Base-by-base conservation (phyloP, 2,888 invertebrate species). In the Carcina quercana region DNA sequence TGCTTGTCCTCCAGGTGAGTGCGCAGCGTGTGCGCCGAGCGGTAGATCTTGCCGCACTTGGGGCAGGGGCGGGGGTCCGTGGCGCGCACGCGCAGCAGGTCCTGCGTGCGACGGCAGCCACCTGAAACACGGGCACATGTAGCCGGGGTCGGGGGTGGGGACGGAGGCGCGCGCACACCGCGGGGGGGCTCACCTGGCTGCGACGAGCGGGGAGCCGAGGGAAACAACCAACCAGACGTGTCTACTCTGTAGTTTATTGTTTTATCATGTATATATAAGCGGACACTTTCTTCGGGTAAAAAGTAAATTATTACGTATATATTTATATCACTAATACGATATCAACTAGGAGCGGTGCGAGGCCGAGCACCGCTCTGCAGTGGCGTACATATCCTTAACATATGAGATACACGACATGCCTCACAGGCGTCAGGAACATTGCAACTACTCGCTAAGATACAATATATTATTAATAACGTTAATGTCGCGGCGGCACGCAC, bases 1-100 rank as follows among this genome's bases (percentile, higher is more conserved):
- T 96, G 96, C 65, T 96, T 96, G 68, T 96, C 96, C 71, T 96
- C 96, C 43, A 96, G 86, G 72, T 96, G 96, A 15, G 96, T 96
- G 43, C 95, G 87, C 50, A 96, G 83, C 8, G 96, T 96, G 76
- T 96, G 96, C 11, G 96, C 95, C 15, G 95, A 95, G 40, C 95
- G 87, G 76, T 95, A 95, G 62, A 95, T 95, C 85, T 95, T 95
- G 25, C 95, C 95, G 68, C 96, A 96, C 64, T 96, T 95, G 8
- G 95, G 95, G 65, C 96, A 96, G 2, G 95, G 96, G 25, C 96
- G 86, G 1, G 95, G 96, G 79, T 96, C 96, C 13, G 95, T 96
- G 6, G 96, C 96, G 57, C 96, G 87, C 28, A 96, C 95, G 52
- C 95, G 88, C 71, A 91, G 86, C 86, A 94, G 87, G 66, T 95